Evolutionary conservation across 64 coral and sea anemone species (phyloP).

Genomic region (Stichodactyla helianthus): DNA sequence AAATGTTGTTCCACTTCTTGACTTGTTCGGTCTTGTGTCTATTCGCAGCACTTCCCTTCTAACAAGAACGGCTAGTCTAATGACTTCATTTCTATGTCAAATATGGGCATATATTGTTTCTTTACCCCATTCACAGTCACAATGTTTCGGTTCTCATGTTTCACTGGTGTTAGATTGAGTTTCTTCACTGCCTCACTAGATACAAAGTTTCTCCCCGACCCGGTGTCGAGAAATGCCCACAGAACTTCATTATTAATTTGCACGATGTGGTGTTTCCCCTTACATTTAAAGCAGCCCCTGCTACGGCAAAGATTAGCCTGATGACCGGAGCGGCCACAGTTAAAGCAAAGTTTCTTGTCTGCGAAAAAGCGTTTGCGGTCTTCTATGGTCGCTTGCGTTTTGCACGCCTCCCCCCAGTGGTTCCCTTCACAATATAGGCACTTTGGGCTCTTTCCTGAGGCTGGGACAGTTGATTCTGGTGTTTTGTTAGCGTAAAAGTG

Average conservation of each 20-base stretch:
- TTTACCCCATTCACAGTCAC: constrained; percentile 50
- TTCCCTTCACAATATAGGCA: constrained; percentile 2
- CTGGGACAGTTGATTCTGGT: constrained; percentile 11
- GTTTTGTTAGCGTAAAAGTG: constrained; percentile 42
- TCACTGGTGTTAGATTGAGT: constrained; percentile 23
- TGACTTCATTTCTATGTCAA: constrained; percentile 28
- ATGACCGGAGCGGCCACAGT: constrained; percentile 33
- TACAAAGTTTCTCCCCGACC: constrained; percentile 57
- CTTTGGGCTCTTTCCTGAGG: neutral
- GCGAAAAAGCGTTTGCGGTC: constrained; percentile 43
- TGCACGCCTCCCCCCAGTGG: constrained; percentile 29
- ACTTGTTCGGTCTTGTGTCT: constrained; percentile 15
- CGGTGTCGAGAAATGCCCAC: constrained; percentile 69
- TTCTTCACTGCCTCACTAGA: constrained; percentile 35
- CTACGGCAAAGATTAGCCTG: constrained; percentile 17
- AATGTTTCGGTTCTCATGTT: constrained; percentile 26
- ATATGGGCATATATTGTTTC: constrained; percentile 44
- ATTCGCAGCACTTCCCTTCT: too few species aligned
- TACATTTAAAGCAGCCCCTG: constrained; percentile 46
- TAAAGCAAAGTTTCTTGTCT: constrained; percentile 45
- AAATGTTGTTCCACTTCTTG: constrained; percentile 3
- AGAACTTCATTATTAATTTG: constrained; percentile 35
- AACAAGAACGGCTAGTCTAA: too few species aligned
- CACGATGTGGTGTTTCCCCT: constrained; percentile 44
- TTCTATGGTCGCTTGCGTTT: constrained; percentile 25